Base-by-base conservation (phyloP, 2,797 vertebrate genomes). In the Cynodonichthys magdalenae region DNA sequence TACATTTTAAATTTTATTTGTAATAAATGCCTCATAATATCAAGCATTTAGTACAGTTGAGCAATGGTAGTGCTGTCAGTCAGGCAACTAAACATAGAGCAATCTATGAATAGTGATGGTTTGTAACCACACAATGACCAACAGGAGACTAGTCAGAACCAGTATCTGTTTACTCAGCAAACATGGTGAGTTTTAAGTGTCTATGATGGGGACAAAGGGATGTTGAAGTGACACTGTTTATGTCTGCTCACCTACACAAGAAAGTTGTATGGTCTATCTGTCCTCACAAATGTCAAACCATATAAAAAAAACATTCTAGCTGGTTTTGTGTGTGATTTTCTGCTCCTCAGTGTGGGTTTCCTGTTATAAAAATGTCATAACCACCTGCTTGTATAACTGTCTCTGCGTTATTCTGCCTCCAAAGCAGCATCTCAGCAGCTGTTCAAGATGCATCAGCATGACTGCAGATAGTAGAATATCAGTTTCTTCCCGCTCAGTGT, bases 351-450 rank as follows among this genome's bases (percentile, higher is more conserved):
- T 49, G 48, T 53, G 44, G 48, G 54, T 49, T 66, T 67, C 54
- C 63, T 46, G 57, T 72, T 73, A 19, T 69, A 66, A 74, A 79
- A 74, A 70, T 65, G 57, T 66, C 52, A 58, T 36, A 64, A 63
- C 60, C 60, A 71, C 67, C 61, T 60, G 63, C 59, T 66, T 59
- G 66, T 53, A 1, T 64, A 49, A 53, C 47, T 6, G 44, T 69
- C 27, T 63, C 7, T 2, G 27, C 19, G 53, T 42, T 56, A 28
- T 56, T 31, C 53, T 15, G 31, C 47, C 59, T 59, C 55, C 51
- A 0, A 59, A 58, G 63, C 53, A 59, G 69, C 76, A 81, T 85
- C 73, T 53, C 31, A 70, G 8, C 74, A 79, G 87, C 76, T 89
- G 85, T 71, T 76, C 42, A 12, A 45, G 58, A 59, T 54, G 54